Evolutionary conservation across 2,888 invertebrate genomes (phyloP).

Genomic region (Apocheima hispidaria): DNA sequence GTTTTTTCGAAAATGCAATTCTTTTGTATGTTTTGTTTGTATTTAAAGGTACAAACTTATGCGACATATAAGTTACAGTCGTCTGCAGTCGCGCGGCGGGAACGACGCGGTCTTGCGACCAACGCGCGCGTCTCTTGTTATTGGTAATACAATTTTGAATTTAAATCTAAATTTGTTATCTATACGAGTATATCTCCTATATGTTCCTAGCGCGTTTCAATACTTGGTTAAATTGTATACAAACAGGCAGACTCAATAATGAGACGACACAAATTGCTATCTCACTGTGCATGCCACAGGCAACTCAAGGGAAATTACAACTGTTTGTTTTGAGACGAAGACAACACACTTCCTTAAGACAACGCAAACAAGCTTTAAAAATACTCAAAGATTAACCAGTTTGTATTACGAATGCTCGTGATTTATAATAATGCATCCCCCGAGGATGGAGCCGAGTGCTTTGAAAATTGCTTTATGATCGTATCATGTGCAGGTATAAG

Average conservation of each 20-base stretch:
- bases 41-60: too few species aligned
- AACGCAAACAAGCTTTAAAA: slow-evolving; percentile 46
- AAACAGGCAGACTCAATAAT: slow-evolving; percentile 63
- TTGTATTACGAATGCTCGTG: slow-evolving; percentile 40
- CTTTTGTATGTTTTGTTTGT: too few species aligned
- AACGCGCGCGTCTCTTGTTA: too few species aligned
- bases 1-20: too few species aligned
- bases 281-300: slow-evolving; percentile 53
- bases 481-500: slow-evolving; percentile 35
- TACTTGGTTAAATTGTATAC: not conserved
- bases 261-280: slow-evolving; percentile 65
- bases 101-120: too few species aligned
- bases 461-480: slow-evolving; percentile 41
- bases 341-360: slow-evolving; percentile 52
- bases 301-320: slow-evolving; percentile 74
- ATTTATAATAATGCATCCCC: slow-evolving; percentile 39
- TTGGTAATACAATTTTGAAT: too few species aligned
- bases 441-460: slow-evolving; percentile 33
- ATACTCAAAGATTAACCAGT: slow-evolving; percentile 39
- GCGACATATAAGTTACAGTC: too few species aligned
- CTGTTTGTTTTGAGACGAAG: slow-evolving; percentile 63
- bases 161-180: too few species aligned
- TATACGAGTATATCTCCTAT: too few species aligned
- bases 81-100: too few species aligned
- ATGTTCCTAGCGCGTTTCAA: not conserved